Evolutionary conservation across 2,888 invertebrate genomes (phyloP), one percentile per base, ranked within the genome.

Genomic region (Eurytoma californica): DNA sequence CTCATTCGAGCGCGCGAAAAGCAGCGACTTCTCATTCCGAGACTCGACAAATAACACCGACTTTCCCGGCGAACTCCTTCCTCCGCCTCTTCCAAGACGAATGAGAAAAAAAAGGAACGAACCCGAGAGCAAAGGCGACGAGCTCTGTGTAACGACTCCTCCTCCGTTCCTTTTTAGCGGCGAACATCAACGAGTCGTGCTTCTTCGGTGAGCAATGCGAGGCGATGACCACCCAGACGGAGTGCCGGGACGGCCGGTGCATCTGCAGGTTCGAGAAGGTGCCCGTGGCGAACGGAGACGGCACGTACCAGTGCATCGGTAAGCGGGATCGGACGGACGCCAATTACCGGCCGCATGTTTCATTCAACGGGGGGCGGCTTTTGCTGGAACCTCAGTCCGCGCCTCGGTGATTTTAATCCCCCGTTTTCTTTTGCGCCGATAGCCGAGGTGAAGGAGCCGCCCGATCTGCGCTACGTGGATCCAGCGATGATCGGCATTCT

Each of bases 401-500:
- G 57, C 9, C 18, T 0, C n/a, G 1, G 18, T 58, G 13, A 7
- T 57, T 24, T 55, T 18, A 12, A 18, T 39, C 49, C 24, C 24
- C 3, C 68, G 12, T 28, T 30, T 81, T 80, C 0, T 58, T 81
- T 79, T 83, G 77, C 55, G 7, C 7, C 90, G 89, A 66, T 87
- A 92, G 92, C 91, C 80, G 90, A 93, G 84, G 85, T 89, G 77
- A 93, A 94, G 86, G 93, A 94, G 82, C 91, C 92, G 68, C 92
- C 92, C 83, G 93, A 94, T 57, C 92, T 93, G 77, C 93, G 92
- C 82, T 95, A 95, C 85, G 90, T 97, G 83, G 97, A 97, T 91
- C 97, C 97, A 63, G 95, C 97, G 68, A 97, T 97, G 97, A 97
- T 97, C 89, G 95, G 95, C 73, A 95, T 97, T 72, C 93, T 97